phyloP scores from a whole-genome alignment of 1,140 invertebrate species.

The Drosophila ogumai region DNA sequence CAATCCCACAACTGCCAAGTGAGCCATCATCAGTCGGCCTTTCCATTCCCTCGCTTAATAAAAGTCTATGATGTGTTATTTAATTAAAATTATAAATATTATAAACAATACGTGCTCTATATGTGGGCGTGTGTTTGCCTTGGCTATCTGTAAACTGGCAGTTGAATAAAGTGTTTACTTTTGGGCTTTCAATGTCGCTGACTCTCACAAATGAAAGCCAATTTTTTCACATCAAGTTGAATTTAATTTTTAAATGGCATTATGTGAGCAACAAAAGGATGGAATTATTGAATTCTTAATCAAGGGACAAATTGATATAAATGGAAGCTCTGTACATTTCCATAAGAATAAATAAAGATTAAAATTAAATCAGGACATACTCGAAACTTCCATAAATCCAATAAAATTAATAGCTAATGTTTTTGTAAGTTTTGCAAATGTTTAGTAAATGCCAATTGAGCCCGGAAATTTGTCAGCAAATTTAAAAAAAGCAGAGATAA shows the following conservation, averaged over 20 bases:
- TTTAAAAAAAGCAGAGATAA: conserved; percentile 22
- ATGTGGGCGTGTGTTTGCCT: conserved; percentile 22
- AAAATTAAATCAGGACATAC: neutral
- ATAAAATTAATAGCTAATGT: neutral
- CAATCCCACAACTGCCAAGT: conserved; percentile 53
- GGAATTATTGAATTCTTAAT: conserved; percentile 10
- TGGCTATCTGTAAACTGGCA: conserved; percentile 49
- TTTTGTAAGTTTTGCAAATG: neutral
- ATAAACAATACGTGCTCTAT: conserved; percentile 68
- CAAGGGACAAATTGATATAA: neutral
- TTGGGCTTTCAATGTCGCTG: conserved; percentile 45
- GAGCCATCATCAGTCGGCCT: conserved; percentile 64
- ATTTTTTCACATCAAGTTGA: conserved; percentile 43
- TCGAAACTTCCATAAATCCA: neutral
- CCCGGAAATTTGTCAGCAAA: conserved; percentile 21
- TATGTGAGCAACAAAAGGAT: conserved; percentile 6
- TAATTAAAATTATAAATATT: conserved; percentile 82
- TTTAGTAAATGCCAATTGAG: conserved; percentile 4
- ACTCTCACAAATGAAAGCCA: conserved; percentile 47
- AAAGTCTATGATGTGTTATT: conserved; percentile 63
- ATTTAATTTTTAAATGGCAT: conserved; percentile 43
- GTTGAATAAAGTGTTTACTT: conserved; percentile 70
- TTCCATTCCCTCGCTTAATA: conserved; percentile 48
- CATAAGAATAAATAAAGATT: neutral
- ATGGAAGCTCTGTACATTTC: neutral